Evolutionary conservation across 2,113 vertebrate species (phyloP), one percentile per base, ranked within the genome.

Genomic region (Psephotus haematonotus): DNA sequence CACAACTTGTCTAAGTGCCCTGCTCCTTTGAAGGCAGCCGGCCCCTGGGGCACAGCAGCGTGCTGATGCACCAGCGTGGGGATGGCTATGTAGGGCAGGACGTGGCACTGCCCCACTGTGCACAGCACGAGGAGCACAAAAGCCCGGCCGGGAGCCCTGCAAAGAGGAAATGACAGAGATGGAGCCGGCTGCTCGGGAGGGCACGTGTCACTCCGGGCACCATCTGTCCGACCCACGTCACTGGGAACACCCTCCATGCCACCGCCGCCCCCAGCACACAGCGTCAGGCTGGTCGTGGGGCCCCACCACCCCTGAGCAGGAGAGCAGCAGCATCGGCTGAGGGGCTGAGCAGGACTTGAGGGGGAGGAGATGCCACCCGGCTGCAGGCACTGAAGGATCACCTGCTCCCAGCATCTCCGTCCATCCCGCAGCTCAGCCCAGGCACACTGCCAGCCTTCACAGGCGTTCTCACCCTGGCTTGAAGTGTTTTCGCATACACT

Each of bases 251-350:
- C 87, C 87, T 88, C 18, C 0, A 7, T 52, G 85, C 86, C 59
- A 60, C 1, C 0, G 0, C 35, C 0, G 1, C 53, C 29, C 14
- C 59, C 0, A 0, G 72, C 24, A 33, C 67, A 29, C 4, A 0
- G 55, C 2, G 0, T 1, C 79, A 39, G 80, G 79, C 33, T 37
- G 25, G 31, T 17, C 0, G 1, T 6, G 20, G 6, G 1, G 60
- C 29, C 49, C 65, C 68, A 13, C 5, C 8, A 9, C 18, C 63
- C 47, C 39, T 4, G 1, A 18, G 17, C 6, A 7, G 17, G 8
- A 47, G 62, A 43, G 62, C 28, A 29, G 80, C 2, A 1, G 4
- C 1, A 0, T 3, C 23, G 3, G 1, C 71, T 43, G n/a, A 3
- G 1, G 72, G 65, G 62, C 23, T 57, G 35, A 16, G 25, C 14